Conservation (phyloP, 2,888 invertebrate species). For the Geotrupes spiniger region DNA sequence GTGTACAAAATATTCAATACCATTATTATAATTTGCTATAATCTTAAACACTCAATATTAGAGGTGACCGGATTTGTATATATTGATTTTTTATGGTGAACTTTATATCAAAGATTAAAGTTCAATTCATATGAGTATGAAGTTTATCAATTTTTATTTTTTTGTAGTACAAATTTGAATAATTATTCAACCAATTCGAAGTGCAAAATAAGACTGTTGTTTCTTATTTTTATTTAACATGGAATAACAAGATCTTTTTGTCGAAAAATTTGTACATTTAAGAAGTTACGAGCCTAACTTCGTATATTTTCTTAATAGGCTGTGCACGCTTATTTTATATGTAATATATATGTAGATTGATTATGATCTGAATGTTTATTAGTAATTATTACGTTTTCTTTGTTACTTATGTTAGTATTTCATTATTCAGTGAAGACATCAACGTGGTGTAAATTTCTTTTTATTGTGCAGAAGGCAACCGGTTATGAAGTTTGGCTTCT, state of each 20-base stretch:
- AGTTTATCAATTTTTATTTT: too few relatives aligned
- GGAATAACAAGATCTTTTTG: not conserved
- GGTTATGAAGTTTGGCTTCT: not conserved
- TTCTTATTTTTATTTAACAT: not conserved
- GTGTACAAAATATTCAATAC: too few relatives aligned
- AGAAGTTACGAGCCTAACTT: slow-evolving; percentile 13
- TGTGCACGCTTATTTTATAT: slow-evolving; percentile 20
- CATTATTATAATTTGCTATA: too few relatives aligned
- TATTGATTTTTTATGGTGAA: too few relatives aligned
- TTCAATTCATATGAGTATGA: too few relatives aligned
- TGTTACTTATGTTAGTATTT: not conserved
- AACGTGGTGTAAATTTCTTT: slow-evolving; percentile 7
- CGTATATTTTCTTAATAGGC: slow-evolving; percentile 16
- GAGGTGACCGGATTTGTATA: too few relatives aligned
- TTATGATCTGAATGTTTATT: not conserved
- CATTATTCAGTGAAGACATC: not conserved
- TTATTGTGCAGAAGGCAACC: not conserved
- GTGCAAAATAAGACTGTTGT: too few relatives aligned
- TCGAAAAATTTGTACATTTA: slow-evolving; percentile 10
- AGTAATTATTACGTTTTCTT: not conserved
- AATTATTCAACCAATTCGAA: too few relatives aligned
- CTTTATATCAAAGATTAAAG: too few relatives aligned
- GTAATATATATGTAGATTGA: not conserved
- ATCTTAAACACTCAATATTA: too few relatives aligned
- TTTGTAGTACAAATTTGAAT: too few relatives aligned